Base-by-base conservation (phyloP, 2,797 vertebrate genomes). In the Sebastiscus tertius region DNA sequence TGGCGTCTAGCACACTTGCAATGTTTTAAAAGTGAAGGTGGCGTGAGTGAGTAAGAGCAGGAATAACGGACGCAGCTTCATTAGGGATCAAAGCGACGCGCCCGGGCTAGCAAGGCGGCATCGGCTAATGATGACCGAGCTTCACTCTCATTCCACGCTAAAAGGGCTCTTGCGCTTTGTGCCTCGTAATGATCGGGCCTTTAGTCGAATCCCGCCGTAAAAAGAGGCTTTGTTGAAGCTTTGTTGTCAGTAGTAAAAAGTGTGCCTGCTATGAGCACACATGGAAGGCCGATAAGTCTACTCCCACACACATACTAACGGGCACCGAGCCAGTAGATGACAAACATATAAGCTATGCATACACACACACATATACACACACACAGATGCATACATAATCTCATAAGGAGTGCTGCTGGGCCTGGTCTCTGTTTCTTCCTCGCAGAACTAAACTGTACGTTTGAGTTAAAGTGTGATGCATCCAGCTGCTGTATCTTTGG, bases 181-280 rank as follows among this genome's bases (percentile, higher is more conserved):
- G 91, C 92, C 92, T 90, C 72, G 54, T 94, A 95, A 95, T 91
- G 92, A 95, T 93, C 26, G 27, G 70, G 86, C 72, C 83, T 92
- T 91, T 83, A 87, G 88, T 83, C 66, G 67, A 87, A 91, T 88
- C 90, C 81, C 49, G 75, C 87, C 14, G 49, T 94, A 91, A 94
- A 94, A 92, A 85, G 64, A 90, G 89, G 90, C 92, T 94, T 93
- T 94, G 90, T 92, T 88, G 83, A 82, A 90, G 92, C 94, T 94
- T 95, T 95, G 94, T 95, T 94, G 94, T 94, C 83, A 80, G 88
- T 80, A 91, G 92, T 93, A 94, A 95, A 91, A 94, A 90, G 85
- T 90, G 85, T 87, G 93, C 93, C 94, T 93, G 92, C 91, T 93
- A 92, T 63, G 88, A 88, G 87, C 86, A 80, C 91, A 93, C 88